These are phyloP conservation scores for Phocoena phocoena DNA, from an alignment of 2,113 vertebrate species.

Conservation along the genomic window DNA sequence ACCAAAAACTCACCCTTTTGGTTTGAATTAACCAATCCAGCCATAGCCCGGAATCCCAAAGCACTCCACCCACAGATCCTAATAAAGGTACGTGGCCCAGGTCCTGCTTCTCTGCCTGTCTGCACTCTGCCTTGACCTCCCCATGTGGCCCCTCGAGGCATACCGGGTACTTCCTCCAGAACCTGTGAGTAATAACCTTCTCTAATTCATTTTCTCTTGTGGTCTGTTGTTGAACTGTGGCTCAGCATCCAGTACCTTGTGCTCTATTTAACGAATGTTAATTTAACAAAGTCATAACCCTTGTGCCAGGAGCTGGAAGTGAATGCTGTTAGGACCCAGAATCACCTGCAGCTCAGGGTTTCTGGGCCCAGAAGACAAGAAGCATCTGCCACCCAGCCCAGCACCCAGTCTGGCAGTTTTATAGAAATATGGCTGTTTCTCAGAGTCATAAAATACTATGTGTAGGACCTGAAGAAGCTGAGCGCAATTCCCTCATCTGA, in stretches of 20 bases:
- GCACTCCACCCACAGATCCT: not conserved
- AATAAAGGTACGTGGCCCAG: not conserved
- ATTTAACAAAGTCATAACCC: not conserved
- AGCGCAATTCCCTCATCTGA: slow-evolving; percentile 24
- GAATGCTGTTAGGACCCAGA: not conserved
- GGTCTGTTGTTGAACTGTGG: not conserved
- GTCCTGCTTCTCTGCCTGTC: not conserved
- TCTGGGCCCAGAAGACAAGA: not conserved
- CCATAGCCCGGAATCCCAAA: not conserved
- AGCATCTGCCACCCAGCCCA: not conserved
- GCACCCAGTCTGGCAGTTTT: not conserved
- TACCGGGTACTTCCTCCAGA: not conserved
- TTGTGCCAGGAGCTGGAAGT: not conserved
- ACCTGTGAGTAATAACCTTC: not conserved
- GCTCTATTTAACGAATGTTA: not conserved
- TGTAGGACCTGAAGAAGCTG: not conserved
- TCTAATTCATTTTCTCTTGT: not conserved
- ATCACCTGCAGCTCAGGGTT: not conserved
- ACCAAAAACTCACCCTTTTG: not conserved
- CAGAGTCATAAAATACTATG: not conserved
- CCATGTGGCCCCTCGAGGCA: fast-evolving
- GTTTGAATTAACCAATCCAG: not conserved
- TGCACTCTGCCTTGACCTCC: not conserved
- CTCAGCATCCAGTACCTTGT: not conserved
- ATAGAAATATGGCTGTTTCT: not conserved